A percentile compares a stretch with the other conserved stretches of the same genome.
phyloP scores from a whole-genome alignment of 2,797 vertebrate genomes.

The Halcyon chelicuti region DNA sequence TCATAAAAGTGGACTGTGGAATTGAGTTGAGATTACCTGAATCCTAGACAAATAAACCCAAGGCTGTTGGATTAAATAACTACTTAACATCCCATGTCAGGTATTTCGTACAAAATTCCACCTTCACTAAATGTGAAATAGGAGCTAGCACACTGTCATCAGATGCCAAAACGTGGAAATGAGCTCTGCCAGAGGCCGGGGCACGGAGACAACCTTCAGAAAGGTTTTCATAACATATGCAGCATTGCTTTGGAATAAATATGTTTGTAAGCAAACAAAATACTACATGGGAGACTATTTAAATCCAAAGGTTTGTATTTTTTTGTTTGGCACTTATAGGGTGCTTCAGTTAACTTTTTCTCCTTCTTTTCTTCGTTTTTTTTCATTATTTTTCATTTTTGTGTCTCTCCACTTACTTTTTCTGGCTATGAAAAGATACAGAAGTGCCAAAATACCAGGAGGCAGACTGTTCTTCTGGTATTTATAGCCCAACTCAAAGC shows the following conservation, averaged over 20 bases:
- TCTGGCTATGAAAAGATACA: constrained; percentile 61
- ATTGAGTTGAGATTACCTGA: background rate
- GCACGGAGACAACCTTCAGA: background rate
- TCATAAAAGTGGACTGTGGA: background rate
- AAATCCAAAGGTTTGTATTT: background rate
- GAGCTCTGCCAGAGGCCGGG: background rate
- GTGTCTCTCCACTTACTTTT: constrained; percentile 54
- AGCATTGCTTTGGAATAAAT: background rate
- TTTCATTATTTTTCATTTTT: constrained; percentile 34
- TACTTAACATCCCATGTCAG: background rate
- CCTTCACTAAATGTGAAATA: background rate
- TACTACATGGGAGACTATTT: background rate
- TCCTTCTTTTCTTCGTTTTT: background rate
- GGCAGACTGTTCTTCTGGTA: constrained; percentile 62
- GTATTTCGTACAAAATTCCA: background rate
- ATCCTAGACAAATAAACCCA: background rate
- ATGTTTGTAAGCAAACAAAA: background rate
- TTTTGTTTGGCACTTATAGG: background rate
- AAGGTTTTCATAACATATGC: background rate
- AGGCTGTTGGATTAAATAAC: background rate
- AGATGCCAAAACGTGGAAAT: background rate
- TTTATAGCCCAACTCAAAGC: constrained; percentile 63
- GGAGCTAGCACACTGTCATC: background rate
- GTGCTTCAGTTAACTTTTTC: background rate
- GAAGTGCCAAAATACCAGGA: constrained; percentile 70